These are phyloP conservation scores for Oxycera nigricornis DNA, from an alignment of 2,888 invertebrate species.

Conservation along the genomic window DNA sequence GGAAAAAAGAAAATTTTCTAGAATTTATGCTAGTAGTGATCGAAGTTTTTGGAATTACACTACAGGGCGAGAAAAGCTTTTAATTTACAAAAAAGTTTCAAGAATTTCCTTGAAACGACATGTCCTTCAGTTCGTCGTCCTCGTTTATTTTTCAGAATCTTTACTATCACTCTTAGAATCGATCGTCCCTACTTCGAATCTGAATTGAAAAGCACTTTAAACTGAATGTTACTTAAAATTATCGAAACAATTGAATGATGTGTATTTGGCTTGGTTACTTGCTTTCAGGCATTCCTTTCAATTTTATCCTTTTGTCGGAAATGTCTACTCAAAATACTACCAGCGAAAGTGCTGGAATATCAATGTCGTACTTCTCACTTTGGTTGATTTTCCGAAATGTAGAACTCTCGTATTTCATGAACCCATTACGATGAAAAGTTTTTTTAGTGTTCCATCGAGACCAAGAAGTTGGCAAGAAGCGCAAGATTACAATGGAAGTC, in stretches of 20 bases:
- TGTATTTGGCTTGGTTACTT: constrained; percentile 17
- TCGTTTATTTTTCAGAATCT: neutral
- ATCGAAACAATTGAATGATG: neutral
- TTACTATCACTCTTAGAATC: neutral
- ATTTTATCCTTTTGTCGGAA: neutral
- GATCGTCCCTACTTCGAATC: neutral
- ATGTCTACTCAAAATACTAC: neutral
- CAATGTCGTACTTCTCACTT: neutral
- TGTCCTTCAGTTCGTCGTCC: neutral
- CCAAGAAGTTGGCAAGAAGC: neutral
- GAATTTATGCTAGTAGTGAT: too few species aligned
- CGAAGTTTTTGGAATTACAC: too few species aligned
- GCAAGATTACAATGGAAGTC: neutral
- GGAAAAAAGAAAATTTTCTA: too few species aligned
- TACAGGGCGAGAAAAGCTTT: too few species aligned
- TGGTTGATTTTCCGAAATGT: neutral
- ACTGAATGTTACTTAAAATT: neutral
- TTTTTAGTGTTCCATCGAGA: neutral
- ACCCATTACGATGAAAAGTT: neutral
- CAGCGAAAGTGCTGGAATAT: neutral
- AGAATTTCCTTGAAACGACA: neutral
- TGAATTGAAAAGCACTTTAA: neutral
- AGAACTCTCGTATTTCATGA: neutral
- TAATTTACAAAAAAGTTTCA: too few species aligned
- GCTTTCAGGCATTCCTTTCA: too few species aligned